A percentile compares a stretch with the other conserved stretches of the same genome.
Evolutionary conservation across 1,140 invertebrate genomes (phyloP).

Genomic region (Cheumatopsyche charites): DNA sequence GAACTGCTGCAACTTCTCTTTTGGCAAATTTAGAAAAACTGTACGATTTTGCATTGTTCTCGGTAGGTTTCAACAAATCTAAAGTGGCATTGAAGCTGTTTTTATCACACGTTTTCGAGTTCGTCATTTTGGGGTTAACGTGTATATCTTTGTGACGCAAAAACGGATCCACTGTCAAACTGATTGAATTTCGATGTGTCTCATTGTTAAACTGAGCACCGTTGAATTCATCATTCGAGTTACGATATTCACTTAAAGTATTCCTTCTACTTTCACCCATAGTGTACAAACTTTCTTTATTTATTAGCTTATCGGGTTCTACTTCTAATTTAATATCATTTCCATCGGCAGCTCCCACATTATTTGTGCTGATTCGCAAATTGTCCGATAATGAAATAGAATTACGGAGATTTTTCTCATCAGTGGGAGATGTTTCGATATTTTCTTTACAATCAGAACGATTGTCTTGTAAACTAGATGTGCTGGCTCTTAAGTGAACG

Average conservation of each 20-base stretch:
- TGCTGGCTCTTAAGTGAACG: slow-evolving; percentile 38
- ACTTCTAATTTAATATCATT: slow-evolving; percentile 54
- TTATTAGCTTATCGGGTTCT: slow-evolving; percentile 47
- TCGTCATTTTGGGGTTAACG: slow-evolving; percentile 61
- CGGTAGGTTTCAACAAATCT: neutral
- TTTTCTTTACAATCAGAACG: slow-evolving; percentile 38
- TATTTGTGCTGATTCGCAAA: slow-evolving; percentile 52
- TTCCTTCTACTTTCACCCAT: slow-evolving; percentile 49
- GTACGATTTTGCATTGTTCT: neutral
- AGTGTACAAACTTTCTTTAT: slow-evolving; percentile 46
- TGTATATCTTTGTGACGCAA: slow-evolving; percentile 58
- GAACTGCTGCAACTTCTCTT: slow-evolving; percentile 8
- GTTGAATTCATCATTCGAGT: slow-evolving; percentile 51
- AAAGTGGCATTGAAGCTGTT: neutral
- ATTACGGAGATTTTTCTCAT: slow-evolving; percentile 46
- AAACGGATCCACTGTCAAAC: slow-evolving; percentile 45
- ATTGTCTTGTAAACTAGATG: slow-evolving; percentile 51
- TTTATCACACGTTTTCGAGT: slow-evolving; percentile 33
- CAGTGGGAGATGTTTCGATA: slow-evolving; percentile 27
- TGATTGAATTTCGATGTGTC: slow-evolving; percentile 46
- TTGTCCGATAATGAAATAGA: slow-evolving; percentile 53
- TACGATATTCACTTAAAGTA: slow-evolving; percentile 55
- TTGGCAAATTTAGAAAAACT: slow-evolving; percentile 26
- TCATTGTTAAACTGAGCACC: slow-evolving; percentile 51
- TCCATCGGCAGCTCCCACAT: slow-evolving; percentile 54